Evolutionary conservation across 2,888 invertebrate species (phyloP), one percentile per base, ranked within the genome.

Genomic region (Lagria hirta): DNA sequence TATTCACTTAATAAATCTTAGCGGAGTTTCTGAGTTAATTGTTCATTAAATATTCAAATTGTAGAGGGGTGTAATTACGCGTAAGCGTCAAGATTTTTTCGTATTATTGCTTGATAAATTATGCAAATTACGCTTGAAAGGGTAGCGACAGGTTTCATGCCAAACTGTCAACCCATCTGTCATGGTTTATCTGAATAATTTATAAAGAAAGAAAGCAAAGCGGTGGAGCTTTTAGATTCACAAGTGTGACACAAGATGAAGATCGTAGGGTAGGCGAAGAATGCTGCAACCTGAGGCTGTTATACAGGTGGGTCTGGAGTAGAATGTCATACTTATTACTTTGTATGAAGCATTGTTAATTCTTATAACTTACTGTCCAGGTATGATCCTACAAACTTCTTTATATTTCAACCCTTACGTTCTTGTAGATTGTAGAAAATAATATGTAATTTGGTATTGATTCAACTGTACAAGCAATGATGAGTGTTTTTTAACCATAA

Each of bases 1-100:
- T 42, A 46, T 42, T 28, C 41, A 22, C 21, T 46, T 45, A 20
- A 32, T 17, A 37, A 30, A 37, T 45, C 40, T 24, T 34, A 7
- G 22, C 21, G 17, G 32, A 37, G 23, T 43, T 36, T n/a, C 32
- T 7, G 18, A 24, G 21, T 36, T 18, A 37, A 23, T 32, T 37
- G 21, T 16, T 11, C 8, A 44, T 37, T 32, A 32, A 32, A 30
- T 37, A 30, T 44, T 21, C 26, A 44, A 12, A 14, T n/a, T 12
- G 10, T 17, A 3, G 18, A 23, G 33, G 17, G 37, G 28, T 28
- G 16, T 44, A 18, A 28, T 26, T 26, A 32, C 29, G 12, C 17
- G 22, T n/a, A 8, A 13, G 8, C 18, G 38, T 45, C 38, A 34
- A 44, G 34, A 45, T 28, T 45, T 37, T 45, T 38, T 17, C 32